Base-by-base conservation (phyloP, 2,113 vertebrate species). In the Callipepla squamata region DNA sequence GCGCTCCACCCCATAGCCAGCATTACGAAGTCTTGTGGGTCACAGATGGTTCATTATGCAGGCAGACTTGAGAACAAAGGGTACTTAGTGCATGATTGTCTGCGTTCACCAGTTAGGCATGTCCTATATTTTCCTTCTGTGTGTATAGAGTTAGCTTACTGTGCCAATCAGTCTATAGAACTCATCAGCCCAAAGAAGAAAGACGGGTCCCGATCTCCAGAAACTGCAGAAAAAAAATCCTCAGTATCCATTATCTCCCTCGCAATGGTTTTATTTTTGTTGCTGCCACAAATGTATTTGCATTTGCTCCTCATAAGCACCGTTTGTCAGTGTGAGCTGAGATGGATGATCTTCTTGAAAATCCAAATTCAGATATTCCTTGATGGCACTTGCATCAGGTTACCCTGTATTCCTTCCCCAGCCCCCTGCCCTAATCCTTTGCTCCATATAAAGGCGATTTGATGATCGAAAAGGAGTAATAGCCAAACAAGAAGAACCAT, bases 401-500 rank as follows among this genome's bases (percentile, higher is more conserved):
- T 73, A 32, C 85, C 69, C 47, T 70, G 13, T 50, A 45, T 83
- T 85, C 65, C 25, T 88, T 9, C 53, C 59, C 36, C 26, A 30
- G 51, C 25, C 53, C 80, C 63, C 45, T 40, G 19, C 4, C 28
- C 84, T 85, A 94, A 40, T 51, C 40, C 18, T 91, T 87, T 83
- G 51, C 80, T 87, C 48, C 48, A 66, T 88, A 86, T 84, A 88
- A 94, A 91, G 36, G 44, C 85, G 63, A 85, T 85, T 76, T 28
- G 34, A 93, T 84, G n/a, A 91, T 92, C 42, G 3, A n/a, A 36
- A 55, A 66, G 53, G 58, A 44, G 15, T 80, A 47, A 30, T 61
- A 50, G 12, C 26, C 55, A 74, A 91, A 70, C 25, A 89, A 80
- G 44, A 87, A 93, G 94, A 92, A 74, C 73, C 65, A 58, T 96